These are phyloP conservation scores for Brachyhypopomus occidentalis DNA, from an alignment of 2,113 vertebrate species.

Conservation along the genomic window DNA sequence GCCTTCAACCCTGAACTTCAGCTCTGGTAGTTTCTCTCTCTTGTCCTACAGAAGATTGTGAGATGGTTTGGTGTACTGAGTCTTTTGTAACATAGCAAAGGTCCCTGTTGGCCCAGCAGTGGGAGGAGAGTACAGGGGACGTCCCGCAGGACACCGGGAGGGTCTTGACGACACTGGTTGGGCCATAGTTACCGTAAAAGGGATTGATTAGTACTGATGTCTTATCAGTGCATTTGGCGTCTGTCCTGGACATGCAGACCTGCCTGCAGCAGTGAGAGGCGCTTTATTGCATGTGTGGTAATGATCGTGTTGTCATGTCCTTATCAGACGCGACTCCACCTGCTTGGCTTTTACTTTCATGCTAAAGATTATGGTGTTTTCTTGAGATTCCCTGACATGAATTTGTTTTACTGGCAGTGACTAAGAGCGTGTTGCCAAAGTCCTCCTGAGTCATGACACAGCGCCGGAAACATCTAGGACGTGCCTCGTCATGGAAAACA, in stretches of 20 bases:
- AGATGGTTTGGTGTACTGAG: neutral
- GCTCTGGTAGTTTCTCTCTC: neutral
- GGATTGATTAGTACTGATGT: neutral
- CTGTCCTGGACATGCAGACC: neutral
- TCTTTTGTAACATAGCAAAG: neutral
- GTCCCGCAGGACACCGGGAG: neutral
- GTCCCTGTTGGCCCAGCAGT: neutral
- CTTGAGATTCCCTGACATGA: neutral
- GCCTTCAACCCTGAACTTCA: neutral
- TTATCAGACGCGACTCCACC: conserved; percentile 20
- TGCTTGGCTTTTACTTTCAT: neutral
- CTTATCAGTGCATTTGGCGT: conserved; percentile 17
- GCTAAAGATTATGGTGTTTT: neutral
- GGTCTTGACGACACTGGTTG: conserved; percentile 12
- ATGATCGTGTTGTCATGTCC: neutral
- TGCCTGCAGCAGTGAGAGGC: neutral
- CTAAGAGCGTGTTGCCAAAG: neutral
- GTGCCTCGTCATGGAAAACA: neutral
- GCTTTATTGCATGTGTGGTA: conserved; percentile 6
- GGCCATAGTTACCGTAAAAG: conserved; percentile 19
- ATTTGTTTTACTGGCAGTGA: neutral
- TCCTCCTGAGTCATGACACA: too few relatives aligned
- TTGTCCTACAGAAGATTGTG: neutral
- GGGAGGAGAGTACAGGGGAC: neutral
- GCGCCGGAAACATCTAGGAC: too few relatives aligned